Evolutionary conservation across 2,888 invertebrate genomes (phyloP), one percentile per base, ranked within the genome.

Genomic region (Meteorus colon): DNA sequence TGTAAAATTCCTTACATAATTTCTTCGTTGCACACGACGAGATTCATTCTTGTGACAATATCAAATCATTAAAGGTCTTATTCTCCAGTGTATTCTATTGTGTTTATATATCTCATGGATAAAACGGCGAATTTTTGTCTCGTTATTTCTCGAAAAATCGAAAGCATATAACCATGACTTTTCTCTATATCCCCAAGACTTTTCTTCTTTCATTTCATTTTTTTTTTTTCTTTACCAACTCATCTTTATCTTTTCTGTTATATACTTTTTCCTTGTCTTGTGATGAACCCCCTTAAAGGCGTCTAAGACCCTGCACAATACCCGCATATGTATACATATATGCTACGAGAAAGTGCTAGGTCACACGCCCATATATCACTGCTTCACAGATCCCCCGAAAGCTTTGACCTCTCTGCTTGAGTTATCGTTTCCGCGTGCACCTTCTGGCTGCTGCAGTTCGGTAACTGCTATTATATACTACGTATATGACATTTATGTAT

Each of bases 301-400:
- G 16, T 66, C 70, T 19, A 55, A 55, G 6, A 55, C 19, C 19
- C 8, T 19, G 24, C 19, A 19, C 55, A 55, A 55, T 55, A 55
- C 19, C 19, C 55, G n/a, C 19, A 55, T 55, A 55, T 55, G 6
- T 19, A 55, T n/a, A 48, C 48, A 48, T 55, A 55, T 8, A 55
- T 63, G 27, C 16, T 5, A 6, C 16, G 12, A n/a, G 65, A 76
- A 73, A 74, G 51, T 66, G 76, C 51, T 68, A 74, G 76, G 75
- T 65, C 68, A 72, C 51, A 62, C 74, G 37, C 37, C 76, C 51
- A 67, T 80, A 78, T 80, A 78, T 80, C 75, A 78, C 77, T 63
- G 73, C 55, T 55, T 19, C 73, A 76, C 76, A 78, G 78, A 82
- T 83, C 83, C 82, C 80, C 77, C 55, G n/a, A 77, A 82, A 83